phyloP scores from a whole-genome alignment of 2,797 vertebrate species.

The Sebastes iracundus region DNA sequence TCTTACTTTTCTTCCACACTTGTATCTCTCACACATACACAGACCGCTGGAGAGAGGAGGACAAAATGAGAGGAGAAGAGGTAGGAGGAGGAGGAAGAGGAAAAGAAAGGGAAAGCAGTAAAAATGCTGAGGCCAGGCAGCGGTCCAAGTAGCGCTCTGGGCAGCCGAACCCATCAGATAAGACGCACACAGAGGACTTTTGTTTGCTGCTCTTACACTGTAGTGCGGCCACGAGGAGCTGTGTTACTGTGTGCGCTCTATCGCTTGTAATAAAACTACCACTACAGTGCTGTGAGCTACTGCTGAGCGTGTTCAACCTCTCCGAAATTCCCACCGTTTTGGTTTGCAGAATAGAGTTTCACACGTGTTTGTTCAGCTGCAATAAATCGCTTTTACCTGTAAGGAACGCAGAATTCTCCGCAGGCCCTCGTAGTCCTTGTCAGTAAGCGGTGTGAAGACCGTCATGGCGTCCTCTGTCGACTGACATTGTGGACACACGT shows the following conservation, averaged over 20 bases:
- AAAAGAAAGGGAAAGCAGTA: conserved; percentile 23
- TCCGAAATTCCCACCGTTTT: not conserved
- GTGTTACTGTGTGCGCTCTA: not conserved
- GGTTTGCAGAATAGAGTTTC: not conserved
- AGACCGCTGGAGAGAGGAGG: conserved; percentile 18
- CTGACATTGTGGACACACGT: conserved; percentile 98
- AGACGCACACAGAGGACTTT: conserved; percentile 70
- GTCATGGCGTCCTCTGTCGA: conserved; percentile 99
- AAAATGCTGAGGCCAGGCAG: conserved; percentile 46
- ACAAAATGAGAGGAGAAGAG: not conserved
- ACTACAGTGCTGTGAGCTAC: not conserved
- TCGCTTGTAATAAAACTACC: conserved; percentile 4
- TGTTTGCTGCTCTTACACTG: conserved; percentile 61
- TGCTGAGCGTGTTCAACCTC: not conserved
- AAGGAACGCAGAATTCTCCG: conserved; percentile 93
- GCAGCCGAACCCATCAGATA: conserved; percentile 73
- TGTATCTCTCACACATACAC: not conserved
- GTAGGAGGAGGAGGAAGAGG: conserved; percentile 22
- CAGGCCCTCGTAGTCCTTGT: conserved; percentile 96
- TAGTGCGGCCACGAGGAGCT: conserved; percentile 4
- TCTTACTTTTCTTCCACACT: conserved; percentile 7
- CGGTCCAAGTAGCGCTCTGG: conserved; percentile 60
- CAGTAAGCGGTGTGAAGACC: conserved; percentile 94
- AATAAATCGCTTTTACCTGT: conserved; percentile 82
- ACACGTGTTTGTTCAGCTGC: not conserved